phyloP scores from a whole-genome alignment of 2,113 vertebrate species.

The Hemichromis elongatus region DNA sequence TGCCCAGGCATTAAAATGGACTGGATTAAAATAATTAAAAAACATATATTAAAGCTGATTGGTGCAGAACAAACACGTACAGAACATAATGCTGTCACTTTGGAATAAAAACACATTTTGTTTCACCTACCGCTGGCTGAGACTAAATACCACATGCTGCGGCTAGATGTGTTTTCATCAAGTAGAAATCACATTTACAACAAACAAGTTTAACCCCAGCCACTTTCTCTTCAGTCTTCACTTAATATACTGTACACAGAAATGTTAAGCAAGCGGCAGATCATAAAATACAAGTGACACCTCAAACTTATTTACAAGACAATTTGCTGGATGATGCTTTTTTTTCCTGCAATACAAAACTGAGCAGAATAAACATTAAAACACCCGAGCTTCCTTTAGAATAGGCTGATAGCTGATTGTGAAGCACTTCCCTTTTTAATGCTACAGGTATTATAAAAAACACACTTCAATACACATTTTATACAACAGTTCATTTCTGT shows the following conservation, averaged over 20 bases:
- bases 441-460: conserved; percentile 30
- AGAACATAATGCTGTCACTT: not conserved
- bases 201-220: not conserved
- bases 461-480: conserved; percentile 51
- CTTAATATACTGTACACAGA: not conserved
- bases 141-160: not conserved
- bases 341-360: conserved; percentile 12
- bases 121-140: not conserved
- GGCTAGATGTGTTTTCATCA: not conserved
- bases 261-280: conserved; percentile 3
- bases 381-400: conserved; percentile 26
- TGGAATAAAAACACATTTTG: not conserved
- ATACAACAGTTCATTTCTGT: conserved; percentile 57
- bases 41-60: conserved; percentile 5
- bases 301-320: conserved; percentile 56
- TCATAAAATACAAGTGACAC: conserved; percentile 7
- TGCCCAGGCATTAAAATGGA: not conserved
- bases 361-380: conserved; percentile 13
- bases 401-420: not conserved
- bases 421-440: conserved; percentile 53
- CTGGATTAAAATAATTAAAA: not conserved
- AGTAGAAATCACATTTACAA: not conserved
- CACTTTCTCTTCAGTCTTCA: not conserved
- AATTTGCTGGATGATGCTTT: not conserved
- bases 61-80: not conserved